Base-by-base conservation (phyloP, 2,888 invertebrate genomes). In the Aspidiotus destructor region DNA sequence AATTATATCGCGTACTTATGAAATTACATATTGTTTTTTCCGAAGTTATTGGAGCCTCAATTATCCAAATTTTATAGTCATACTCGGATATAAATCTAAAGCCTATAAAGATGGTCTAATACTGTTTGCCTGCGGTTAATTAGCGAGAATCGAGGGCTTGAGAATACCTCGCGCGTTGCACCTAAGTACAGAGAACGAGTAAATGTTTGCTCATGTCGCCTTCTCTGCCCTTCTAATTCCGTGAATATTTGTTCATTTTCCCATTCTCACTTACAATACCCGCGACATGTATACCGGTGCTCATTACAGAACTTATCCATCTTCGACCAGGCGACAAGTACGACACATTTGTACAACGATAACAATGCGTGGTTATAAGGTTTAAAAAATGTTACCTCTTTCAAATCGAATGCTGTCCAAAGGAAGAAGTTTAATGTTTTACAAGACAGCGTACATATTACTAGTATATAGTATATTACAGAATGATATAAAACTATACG, bases 261-360 rank as follows among this genome's bases (percentile, higher is more conserved):
- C 48, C 10, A 48, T 48, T 48, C 48, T 48, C 48, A 13, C 6
- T 48, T n/a, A 48, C 48, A 13, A 13, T 48, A 13, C n/a, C 48
- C 10, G 11, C 10, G 48, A 13, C 48, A n/a, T 48, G 10, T 13
- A 11, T 11, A 48, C 48, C 10, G 11, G 40, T 28, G 6, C 58
- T 64, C 63, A 54, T 54, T 54, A 62, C 54, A 41, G 57, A n/a
- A 42, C 8, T 57, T 57, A 64, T 64, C 64, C 64, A 64, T 64
- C 64, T 64, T 64, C 10, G 40, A 64, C 11, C 41, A 40, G 17
- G 57, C 64, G 64, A 64, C 64, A 64, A 64, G 64, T 64, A 55
- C 41, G 42, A 41, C 44, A 15, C 15, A 61, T 17, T 42, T 42
- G 15, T 7, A 44, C 28, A 61, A 44, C 61, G 58, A 58, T 58